These are phyloP conservation scores for Zeuzera pyrina DNA, from an alignment of 2,888 invertebrate species.

Conservation along the genomic window DNA sequence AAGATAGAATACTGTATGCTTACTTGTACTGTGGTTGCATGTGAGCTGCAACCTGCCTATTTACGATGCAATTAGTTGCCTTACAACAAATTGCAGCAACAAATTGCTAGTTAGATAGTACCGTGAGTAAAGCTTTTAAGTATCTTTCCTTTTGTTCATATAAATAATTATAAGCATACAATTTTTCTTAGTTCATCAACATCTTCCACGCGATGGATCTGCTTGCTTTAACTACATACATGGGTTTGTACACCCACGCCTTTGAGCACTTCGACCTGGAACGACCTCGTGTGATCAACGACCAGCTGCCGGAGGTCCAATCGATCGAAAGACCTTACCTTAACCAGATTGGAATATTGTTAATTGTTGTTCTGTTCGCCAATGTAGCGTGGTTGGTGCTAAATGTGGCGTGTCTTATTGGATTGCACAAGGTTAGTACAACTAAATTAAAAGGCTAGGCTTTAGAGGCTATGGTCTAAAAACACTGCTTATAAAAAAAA, in stretches of 20 bases:
- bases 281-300: slow-evolving; percentile 6
- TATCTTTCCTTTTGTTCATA: too few relatives aligned
- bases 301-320: slow-evolving; percentile 12
- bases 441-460: too few relatives aligned
- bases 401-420: slow-evolving; percentile 31
- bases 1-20: too few relatives aligned
- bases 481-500: too few relatives aligned
- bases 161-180: too few relatives aligned
- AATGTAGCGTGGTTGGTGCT: slow-evolving; percentile 27
- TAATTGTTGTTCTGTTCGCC: slow-evolving; percentile 21
- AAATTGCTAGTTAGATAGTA: too few relatives aligned
- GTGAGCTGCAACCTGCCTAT: too few relatives aligned
- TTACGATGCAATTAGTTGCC: too few relatives aligned
- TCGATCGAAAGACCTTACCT: slow-evolving; percentile 17
- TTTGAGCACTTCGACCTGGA: slow-evolving; percentile 25
- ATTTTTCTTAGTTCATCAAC: slow-evolving; percentile 23
- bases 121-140: too few relatives aligned
- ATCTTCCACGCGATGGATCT: slow-evolving; percentile 23
- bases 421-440: slow-evolving; percentile 32
- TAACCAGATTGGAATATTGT: slow-evolving; percentile 18
- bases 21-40: too few relatives aligned
- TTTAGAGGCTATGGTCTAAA: too few relatives aligned
- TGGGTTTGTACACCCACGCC: slow-evolving; percentile 24
- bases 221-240: slow-evolving; percentile 18
- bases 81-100: too few relatives aligned